Evolutionary conservation across 2,113 vertebrate species (phyloP), one percentile per base, ranked within the genome.

Genomic region (Morone saxatilis): DNA sequence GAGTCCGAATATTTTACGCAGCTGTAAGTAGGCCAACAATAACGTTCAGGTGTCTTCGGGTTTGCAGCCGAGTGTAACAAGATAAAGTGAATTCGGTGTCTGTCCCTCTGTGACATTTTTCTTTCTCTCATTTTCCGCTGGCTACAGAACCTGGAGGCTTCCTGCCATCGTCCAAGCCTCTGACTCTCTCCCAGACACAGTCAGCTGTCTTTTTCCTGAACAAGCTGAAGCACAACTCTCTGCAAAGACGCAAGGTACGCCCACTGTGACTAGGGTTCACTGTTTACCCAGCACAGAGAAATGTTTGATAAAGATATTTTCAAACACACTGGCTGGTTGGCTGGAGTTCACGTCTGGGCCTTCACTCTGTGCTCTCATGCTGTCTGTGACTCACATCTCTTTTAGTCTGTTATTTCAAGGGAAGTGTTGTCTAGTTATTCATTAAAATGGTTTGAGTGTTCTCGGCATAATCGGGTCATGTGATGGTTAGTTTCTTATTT

Each of bases 201-300:
- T 95, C 95, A 0, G 97, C 96, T 9, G 90, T 97, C 75, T 94
- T 97, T 5, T 98, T 99, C 94, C 96, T 99, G 85, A 98, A 92
- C 94, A 98, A 96, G 87, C 96, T 99, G 50, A 98, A 98, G 90
- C 97, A 95, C 90, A 96, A 94, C 76, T 93, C 96, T 8, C 93
- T 96, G 48, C 96, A 95, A 75, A 96, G 95, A 77, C 96, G 87
- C 75, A 96, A 96, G 94, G 96, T 96, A 88, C 8, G 74, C 62
- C 73, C 57, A 67, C 73, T 53, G 51, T 48, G 62, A 63, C 43
- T 0, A 0, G 19, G 68, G 59, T 38, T 54, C 43, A 36, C 40
- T 77, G 73, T 85, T 91, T 68, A 86, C 81, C 74, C 76, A 57
- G 48, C 77, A 48, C 5, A 1, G 14, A 53, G 41, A 66, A 63